phyloP scores from a whole-genome alignment of 2,797 vertebrate species.

The Eleutherodactylus coqui region DNA sequence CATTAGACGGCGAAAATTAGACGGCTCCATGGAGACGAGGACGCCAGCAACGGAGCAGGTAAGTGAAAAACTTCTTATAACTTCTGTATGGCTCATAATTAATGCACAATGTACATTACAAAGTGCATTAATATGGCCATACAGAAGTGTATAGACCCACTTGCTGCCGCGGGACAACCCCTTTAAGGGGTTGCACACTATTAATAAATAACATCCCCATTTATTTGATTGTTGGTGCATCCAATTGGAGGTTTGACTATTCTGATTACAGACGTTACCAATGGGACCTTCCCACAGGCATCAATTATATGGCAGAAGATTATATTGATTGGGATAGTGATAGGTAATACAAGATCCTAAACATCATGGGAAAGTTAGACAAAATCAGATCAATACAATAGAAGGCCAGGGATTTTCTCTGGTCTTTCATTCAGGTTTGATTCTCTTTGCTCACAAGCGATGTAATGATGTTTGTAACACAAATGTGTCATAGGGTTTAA shows the following conservation, averaged over 20 bases:
- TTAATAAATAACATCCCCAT: too few species aligned
- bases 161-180: too few species aligned
- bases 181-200: too few species aligned
- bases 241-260: not conserved
- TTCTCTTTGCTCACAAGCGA: not conserved
- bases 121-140: too few species aligned
- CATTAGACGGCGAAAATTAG: too few species aligned
- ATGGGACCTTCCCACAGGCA: not conserved
- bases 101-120: too few species aligned
- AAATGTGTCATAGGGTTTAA: conserved; percentile 9
- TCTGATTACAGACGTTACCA: not conserved
- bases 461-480: not conserved
- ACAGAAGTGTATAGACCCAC: too few species aligned
- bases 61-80: too few species aligned
- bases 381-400: not conserved
- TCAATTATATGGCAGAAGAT: not conserved
- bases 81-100: too few species aligned
- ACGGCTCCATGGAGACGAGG: too few species aligned
- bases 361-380: not conserved
- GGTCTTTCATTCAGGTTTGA: not conserved
- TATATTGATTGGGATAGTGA: not conserved
- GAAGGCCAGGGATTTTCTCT: not conserved
- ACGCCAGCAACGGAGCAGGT: too few species aligned
- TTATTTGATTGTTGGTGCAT: too few species aligned
- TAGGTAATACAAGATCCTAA: not conserved